Conservation (phyloP, 2,797 vertebrate species). For the Prionace glauca region DNA sequence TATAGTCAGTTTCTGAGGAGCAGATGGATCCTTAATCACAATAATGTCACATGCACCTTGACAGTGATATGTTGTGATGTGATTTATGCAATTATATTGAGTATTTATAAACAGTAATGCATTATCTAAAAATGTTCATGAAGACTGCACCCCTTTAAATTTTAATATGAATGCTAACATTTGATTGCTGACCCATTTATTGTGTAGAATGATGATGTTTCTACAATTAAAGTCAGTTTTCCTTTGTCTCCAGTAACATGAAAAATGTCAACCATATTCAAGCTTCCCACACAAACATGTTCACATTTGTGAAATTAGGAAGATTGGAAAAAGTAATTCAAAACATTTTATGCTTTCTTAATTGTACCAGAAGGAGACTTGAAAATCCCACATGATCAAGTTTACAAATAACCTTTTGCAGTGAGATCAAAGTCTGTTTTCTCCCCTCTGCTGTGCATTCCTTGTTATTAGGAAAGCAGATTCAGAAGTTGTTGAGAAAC, state of each 20-base stretch:
- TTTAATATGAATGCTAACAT: neutral
- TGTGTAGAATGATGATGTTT: neutral
- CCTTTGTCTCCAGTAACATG: neutral
- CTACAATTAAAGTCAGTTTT: neutral
- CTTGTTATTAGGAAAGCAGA: neutral
- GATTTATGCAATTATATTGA: conserved; percentile 1
- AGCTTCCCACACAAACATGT: neutral
- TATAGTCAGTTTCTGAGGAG: neutral
- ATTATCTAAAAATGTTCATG: neutral
- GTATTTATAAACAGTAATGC: neutral
- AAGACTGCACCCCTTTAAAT: neutral
- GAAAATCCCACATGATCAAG: neutral
- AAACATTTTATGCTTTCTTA: neutral
- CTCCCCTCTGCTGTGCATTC: neutral
- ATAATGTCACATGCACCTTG: neutral
- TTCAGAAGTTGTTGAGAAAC: neutral
- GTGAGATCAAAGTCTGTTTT: neutral
- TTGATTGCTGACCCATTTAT: neutral
- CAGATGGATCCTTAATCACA: neutral
- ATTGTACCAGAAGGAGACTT: neutral
- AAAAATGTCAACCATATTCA: neutral
- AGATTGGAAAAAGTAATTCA: neutral
- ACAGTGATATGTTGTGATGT: neutral
- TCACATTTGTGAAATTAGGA: neutral
- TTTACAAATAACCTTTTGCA: neutral